Evolutionary conservation across 2,888 invertebrate species (phyloP), one percentile per base, ranked within the genome.

Genomic region (Drosophila incognita): DNA sequence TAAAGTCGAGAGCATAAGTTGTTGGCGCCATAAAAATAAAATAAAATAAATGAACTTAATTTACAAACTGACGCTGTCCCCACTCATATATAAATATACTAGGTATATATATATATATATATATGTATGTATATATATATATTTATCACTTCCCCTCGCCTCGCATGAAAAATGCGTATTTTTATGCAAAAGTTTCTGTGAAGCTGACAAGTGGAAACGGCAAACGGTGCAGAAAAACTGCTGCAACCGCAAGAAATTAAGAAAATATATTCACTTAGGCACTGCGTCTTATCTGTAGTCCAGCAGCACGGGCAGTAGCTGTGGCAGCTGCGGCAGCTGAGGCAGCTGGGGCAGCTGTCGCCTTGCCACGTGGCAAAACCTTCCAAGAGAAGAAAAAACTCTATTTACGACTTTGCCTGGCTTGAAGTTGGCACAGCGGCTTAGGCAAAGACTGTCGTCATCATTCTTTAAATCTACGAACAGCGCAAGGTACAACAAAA

Each of bases 191-290:
- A 67, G 57, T 74, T 67, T 69, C 63, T 52, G 52, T 65, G 33
- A 74, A 71, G 60, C 61, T 80, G 69, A 24, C 65, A 69, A 73
- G 65, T 59, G 52, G 71, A 81, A 85, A 76, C 15, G 38, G 70
- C 53, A 59, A 80, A 69, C 77, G 62, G 48, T 27, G 83, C 64
- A 62, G 68, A 79, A 81, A 84, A 85, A 85, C 73, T 83, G 85
- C 87, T 82, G 77, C 75, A 74, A 58, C 66, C 72, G 81, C 87
- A 85, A 69, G 69, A 77, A 82, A 79, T 76, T 79, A 81, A 84
- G 74, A 74, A 74, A 75, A 74, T 46, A 82, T 82, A 87, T 84
- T 84, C 76, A 79, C 78, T 82, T 75, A 74, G 69, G 24, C 60
- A 49, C 51, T 58, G 71, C 40, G 67, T 76, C 87, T 87, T 85